Conservation (phyloP, 1,140 invertebrate species). For the Epicauta chinensis region DNA sequence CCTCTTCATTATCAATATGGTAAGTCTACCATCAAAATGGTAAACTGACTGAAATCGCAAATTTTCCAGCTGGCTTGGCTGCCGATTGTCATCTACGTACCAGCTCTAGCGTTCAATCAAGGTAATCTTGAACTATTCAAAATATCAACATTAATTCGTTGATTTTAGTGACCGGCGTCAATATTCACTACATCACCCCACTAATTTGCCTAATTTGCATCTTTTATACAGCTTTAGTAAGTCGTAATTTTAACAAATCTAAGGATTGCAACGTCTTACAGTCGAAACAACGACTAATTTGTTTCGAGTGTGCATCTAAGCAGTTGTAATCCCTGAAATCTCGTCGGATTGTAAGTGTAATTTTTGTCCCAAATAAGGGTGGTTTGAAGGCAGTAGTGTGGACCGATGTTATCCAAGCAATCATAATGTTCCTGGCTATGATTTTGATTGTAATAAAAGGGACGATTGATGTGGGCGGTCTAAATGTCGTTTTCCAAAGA, state of each 20-base stretch:
- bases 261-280: too few relatives aligned
- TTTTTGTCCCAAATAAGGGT: too few relatives aligned
- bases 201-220: constrained; percentile 84
- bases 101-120: constrained; percentile 69
- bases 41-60: constrained; percentile 1
- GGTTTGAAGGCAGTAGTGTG: constrained; percentile 90
- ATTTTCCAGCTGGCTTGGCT: constrained; percentile 58
- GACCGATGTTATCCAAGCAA: constrained; percentile 86
- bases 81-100: constrained; percentile 66
- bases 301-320: too few relatives aligned
- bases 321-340: too few relatives aligned
- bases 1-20: constrained; percentile 63
- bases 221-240: constrained; percentile 86
- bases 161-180: constrained; percentile 73
- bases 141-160: constrained; percentile 23
- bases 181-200: constrained; percentile 74
- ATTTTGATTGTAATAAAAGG: constrained; percentile 74
- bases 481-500: constrained; percentile 58
- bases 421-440: constrained; percentile 80
- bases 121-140: constrained; percentile 43
- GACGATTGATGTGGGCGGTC: constrained; percentile 69
- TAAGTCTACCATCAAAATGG: constrained; percentile 42
- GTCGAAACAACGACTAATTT: too few relatives aligned
- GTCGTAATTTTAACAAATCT: constrained; percentile 27
- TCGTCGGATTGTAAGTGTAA: too few relatives aligned